Base-by-base conservation (phyloP, 2,888 invertebrate species). In the Andrena bucephala region DNA sequence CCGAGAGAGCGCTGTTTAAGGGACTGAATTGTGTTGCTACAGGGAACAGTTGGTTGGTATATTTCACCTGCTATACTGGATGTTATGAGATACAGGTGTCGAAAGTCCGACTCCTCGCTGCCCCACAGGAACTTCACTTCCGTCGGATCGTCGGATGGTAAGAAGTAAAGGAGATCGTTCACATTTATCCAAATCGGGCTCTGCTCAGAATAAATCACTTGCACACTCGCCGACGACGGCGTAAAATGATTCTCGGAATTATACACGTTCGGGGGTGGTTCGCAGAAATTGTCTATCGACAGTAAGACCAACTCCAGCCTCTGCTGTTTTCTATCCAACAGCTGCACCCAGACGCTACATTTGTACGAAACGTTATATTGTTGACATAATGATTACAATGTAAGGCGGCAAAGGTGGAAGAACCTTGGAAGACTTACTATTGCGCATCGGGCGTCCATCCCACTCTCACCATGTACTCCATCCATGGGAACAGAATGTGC, bases 391-490 rank as follows among this genome's bases (percentile, higher is more conserved):
- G 1, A 4, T 42, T 20, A 16, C 5, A 4, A 68, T 33, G 60
- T 4, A 24, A 16, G 3, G 3, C 2, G 6, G 27, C 3, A 27
- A 74, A 67, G 48, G 31, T 8, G 54, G 0, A 24, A 24, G 13
- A 31, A 75, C 54, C 48, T 13, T 8, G 2, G 20, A 20, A 20
- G 20, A 95, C 97, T 96, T 94, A 99, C 99, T 96, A 97, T 91
- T 97, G 96, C 36, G 98, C 97, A 92, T 98, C 97, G 0, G 98
- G 97, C 0, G 98, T 98, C 99, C 99, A 99, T 0, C 99, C 99
- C 16, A 97, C 98, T 86, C 99, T 95, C 0, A 99, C 98, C 85
- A 99, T 95, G 94, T 99, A 99, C 92, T 99, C 99, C 95, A 97
- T 96, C 97, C 98, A 98, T 0, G 98, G 97, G 93, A 98, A 98